Evolutionary conservation across 1,140 invertebrate species (phyloP).

Genomic region (Brachionus paranguensis): DNA sequence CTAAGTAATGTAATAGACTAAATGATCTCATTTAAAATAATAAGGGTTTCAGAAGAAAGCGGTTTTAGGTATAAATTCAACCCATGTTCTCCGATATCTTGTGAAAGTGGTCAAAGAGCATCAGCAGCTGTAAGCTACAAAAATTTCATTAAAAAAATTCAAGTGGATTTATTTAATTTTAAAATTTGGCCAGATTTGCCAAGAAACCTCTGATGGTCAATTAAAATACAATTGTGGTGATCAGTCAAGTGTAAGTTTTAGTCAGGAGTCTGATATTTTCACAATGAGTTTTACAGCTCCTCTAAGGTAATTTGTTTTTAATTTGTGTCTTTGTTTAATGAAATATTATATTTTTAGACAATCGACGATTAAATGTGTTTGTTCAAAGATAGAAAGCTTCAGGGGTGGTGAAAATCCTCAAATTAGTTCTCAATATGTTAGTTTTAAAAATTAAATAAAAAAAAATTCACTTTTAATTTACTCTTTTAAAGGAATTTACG

Average conservation of each 20-base stretch:
- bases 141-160: no score
- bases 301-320: background rate
- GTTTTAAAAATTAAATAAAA: no score
- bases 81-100: conserved; percentile 8
- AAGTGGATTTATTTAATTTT: background rate
- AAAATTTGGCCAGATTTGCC: background rate
- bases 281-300: background rate
- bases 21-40: background rate
- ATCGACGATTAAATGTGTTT: background rate
- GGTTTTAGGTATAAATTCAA: conserved; percentile 21
- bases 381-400: background rate
- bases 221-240: conserved; percentile 11
- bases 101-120: background rate
- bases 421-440: background rate
- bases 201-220: background rate
- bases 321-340: background rate
- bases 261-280: background rate
- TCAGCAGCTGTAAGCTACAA: background rate
- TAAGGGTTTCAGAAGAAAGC: background rate
- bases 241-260: background rate
- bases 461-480: no score
- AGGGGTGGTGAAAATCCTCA: background rate
- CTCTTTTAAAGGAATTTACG: background rate
- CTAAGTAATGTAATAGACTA: background rate
- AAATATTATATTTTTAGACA: background rate